phyloP scores from a whole-genome alignment of 1,140 invertebrate genomes.

The Drosophila auraria region DNA sequence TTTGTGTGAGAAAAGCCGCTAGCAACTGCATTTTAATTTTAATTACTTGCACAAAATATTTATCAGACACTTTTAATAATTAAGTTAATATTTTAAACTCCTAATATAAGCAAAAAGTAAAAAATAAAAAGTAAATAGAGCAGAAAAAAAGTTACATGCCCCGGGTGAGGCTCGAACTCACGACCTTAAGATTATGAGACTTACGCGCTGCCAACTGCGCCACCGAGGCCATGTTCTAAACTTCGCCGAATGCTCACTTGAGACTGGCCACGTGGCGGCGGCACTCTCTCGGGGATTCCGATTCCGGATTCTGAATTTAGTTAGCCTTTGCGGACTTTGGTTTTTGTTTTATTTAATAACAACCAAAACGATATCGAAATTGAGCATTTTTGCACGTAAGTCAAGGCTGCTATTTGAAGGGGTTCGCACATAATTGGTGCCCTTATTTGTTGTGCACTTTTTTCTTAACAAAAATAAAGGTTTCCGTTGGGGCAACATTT shows the following conservation, averaged over 20 bases:
- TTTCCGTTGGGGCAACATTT: constrained; percentile 14
- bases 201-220: constrained; percentile 98
- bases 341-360: constrained; percentile 11
- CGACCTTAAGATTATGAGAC: constrained; percentile 99
- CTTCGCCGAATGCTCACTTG: constrained; percentile 22
- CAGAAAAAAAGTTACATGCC: constrained; percentile 88
- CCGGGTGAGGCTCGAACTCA: constrained; percentile 98
- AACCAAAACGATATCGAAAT: constrained; percentile 27
- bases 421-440: constrained; percentile 29
- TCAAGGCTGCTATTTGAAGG: constrained; percentile 41
- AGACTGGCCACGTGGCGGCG: constrained; percentile 58
- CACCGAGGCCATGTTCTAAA: constrained; percentile 89
- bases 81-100: not conserved
- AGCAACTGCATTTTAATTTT: not conserved
- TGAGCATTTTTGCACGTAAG: constrained; percentile 71
- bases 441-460: constrained; percentile 16
- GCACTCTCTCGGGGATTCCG: not conserved
- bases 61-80: not conserved
- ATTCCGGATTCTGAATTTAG: constrained; percentile 3
- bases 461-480: constrained; percentile 21
- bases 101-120: not conserved
- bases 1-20: too few species aligned
- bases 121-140: constrained; percentile 1
- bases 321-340: constrained; percentile 4
- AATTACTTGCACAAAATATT: not conserved